Evolutionary conservation across 1,140 invertebrate genomes (phyloP).

Genomic region (Parapsyche elsis): DNA sequence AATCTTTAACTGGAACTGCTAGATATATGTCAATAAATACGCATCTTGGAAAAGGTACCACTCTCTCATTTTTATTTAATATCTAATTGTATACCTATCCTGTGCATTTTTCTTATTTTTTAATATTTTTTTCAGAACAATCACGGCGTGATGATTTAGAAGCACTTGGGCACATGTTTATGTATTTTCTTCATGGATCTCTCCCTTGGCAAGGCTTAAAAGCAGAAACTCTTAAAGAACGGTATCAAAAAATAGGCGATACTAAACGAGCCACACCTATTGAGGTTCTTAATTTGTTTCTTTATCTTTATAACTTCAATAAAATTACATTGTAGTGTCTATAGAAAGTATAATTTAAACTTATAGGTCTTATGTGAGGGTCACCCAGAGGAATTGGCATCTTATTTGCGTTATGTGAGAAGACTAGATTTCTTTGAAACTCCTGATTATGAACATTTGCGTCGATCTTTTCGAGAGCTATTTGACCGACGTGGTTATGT

Average conservation of each 20-base stretch:
- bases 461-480: constrained; percentile 94
- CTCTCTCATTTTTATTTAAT: not conserved
- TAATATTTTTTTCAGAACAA: constrained; percentile 81
- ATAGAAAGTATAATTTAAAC: not conserved
- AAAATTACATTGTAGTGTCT: not conserved
- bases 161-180: constrained; percentile 99
- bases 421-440: constrained; percentile 99
- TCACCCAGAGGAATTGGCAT: constrained; percentile 97
- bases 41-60: constrained; percentile 95
- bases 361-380: constrained; percentile 90
- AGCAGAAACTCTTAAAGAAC: constrained; percentile 98
- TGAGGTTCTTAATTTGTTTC: constrained; percentile 70
- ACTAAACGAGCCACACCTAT: constrained; percentile 98
- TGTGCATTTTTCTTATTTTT: not conserved
- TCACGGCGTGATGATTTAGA: constrained; percentile 99
- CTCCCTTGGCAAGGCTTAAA: constrained; percentile 99
- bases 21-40: constrained; percentile 99
- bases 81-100: not conserved
- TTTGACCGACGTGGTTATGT: constrained; percentile 93
- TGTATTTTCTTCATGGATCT: constrained; percentile 99
- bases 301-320: constrained; percentile 2
- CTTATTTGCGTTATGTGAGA: constrained; percentile 96
- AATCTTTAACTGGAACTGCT: constrained; percentile 96
- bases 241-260: constrained; percentile 99
- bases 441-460: constrained; percentile 98